Conservation (phyloP, 2,113 vertebrate species). For the Macheiramphus alcinus region DNA sequence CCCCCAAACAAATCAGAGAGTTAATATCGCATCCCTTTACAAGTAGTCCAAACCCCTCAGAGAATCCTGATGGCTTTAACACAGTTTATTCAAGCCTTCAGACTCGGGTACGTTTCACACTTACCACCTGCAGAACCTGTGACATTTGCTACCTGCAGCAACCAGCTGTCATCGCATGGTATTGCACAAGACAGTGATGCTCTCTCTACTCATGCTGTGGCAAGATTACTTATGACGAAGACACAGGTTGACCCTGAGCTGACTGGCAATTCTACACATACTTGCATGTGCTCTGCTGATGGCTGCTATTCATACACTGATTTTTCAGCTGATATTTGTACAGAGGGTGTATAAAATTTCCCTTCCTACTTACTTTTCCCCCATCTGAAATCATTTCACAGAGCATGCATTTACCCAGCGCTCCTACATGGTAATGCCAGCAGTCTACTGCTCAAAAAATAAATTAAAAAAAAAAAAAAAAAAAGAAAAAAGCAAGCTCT, state of each 20-base stretch:
- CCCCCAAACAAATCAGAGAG: background rate
- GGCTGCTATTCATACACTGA: background rate
- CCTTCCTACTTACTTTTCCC: background rate
- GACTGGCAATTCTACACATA: fast-evolving
- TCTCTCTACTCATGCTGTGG: background rate
- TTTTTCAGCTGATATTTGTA: background rate
- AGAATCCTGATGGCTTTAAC: background rate
- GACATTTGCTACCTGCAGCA: background rate
- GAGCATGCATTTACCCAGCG: background rate
- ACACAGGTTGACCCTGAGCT: background rate
- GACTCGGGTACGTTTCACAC: fast-evolving
- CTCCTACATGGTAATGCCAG: fast-evolving
- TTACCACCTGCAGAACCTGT: fast-evolving
- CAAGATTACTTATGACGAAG: fast-evolving
- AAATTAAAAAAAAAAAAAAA: background rate
- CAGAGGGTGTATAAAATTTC: background rate
- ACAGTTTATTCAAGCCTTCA: background rate
- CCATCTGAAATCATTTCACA: background rate
- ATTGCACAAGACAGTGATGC: fast-evolving
- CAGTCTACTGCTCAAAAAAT: background rate
- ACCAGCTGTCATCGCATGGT: fast-evolving
- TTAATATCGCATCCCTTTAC: fast-evolving
- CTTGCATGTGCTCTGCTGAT: background rate
- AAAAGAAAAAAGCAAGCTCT: background rate
- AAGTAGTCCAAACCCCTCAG: background rate